Conservation (phyloP, 1,140 invertebrate genomes). For the Brachionus manjavacas region DNA sequence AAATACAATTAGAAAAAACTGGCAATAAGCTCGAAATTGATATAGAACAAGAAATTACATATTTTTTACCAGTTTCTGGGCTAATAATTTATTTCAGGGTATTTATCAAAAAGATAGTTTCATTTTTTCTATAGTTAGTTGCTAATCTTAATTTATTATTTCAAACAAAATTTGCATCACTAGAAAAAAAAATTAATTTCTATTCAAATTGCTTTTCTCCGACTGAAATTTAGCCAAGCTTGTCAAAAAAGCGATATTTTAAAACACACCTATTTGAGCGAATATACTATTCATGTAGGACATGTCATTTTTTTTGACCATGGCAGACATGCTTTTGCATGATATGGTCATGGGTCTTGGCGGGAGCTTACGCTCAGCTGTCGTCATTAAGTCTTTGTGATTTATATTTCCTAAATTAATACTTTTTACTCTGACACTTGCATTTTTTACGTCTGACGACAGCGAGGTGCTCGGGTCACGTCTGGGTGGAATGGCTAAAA, state of each 20-base stretch:
- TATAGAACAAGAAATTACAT: too few relatives aligned
- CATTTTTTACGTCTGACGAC: neutral
- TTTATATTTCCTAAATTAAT: neutral
- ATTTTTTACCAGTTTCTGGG: too few relatives aligned
- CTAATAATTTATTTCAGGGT: too few relatives aligned
- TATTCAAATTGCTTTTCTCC: neutral
- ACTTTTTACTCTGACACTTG: neutral
- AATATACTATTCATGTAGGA: slow-evolving; percentile 16
- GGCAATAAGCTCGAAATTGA: too few relatives aligned
- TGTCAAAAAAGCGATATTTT: neutral
- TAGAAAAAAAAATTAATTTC: too few relatives aligned
- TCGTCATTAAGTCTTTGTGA: neutral
- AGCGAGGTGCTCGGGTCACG: slow-evolving; percentile 37
- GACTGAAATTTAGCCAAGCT: neutral
- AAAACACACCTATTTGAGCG: slow-evolving; percentile 24
- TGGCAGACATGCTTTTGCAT: slow-evolving; percentile 20
- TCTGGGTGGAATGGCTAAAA: neutral
- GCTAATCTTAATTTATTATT: too few relatives aligned
- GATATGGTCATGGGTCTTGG: slow-evolving; percentile 25
- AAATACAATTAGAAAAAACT: too few relatives aligned
- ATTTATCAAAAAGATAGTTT: too few relatives aligned
- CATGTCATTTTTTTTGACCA: neutral
- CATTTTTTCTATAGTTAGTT: too few relatives aligned
- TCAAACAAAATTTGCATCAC: neutral
- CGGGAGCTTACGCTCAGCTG: neutral